These are phyloP conservation scores for Aphaenogaster floridana DNA, from an alignment of 1,140 invertebrate genomes.

Conservation along the genomic window DNA sequence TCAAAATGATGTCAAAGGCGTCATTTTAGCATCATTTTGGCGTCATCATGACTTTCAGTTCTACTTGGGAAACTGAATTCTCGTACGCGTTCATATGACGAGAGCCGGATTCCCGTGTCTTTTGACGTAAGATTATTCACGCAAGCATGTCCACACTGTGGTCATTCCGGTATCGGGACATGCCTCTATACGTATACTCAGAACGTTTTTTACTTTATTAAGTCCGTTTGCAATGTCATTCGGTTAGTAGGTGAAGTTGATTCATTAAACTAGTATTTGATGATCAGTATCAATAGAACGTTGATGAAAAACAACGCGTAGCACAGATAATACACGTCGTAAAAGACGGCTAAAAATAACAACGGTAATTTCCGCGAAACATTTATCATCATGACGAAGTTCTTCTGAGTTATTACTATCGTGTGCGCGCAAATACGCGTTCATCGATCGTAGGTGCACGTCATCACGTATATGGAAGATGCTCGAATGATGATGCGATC, in stretches of 20 bases:
- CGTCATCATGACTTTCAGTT: too few relatives aligned
- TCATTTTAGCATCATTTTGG: too few relatives aligned
- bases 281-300: conserved; percentile 8
- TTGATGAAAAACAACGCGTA: conserved; percentile 8
- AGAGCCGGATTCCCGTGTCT: not conserved
- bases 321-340: not conserved
- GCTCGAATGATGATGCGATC: conserved; percentile 51
- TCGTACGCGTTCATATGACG: not conserved
- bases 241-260: not conserved
- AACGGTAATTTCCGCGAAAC: conserved; percentile 15
- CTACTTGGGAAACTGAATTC: not conserved
- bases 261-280: conserved; percentile 27
- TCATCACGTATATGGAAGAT: conserved; percentile 52
- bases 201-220: conserved; percentile 33
- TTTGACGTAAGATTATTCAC: conserved; percentile 18
- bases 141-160: not conserved
- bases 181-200: not conserved
- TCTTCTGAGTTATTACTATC: conserved; percentile 4
- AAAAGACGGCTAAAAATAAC: conserved; percentile 7
- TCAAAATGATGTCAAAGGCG: too few relatives aligned
- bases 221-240: conserved; percentile 1
- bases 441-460: conserved; percentile 25
- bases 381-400: conserved; percentile 30
- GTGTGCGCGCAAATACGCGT: not conserved
- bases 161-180: not conserved